Evolutionary conservation across 2,888 invertebrate species (phyloP).

Genomic region (Bellardia pandia): DNA sequence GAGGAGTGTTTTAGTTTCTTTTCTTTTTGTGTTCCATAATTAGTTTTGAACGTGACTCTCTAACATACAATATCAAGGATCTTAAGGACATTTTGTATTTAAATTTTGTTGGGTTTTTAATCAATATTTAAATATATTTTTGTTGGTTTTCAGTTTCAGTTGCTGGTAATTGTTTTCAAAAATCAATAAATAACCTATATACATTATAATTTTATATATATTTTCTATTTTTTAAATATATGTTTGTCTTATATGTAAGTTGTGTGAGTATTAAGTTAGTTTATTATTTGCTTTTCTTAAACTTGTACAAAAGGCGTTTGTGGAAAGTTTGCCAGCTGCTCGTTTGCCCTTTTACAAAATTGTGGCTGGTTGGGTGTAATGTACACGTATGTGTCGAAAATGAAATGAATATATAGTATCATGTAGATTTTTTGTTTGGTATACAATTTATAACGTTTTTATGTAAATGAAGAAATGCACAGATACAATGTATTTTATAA

Average conservation of each 20-base stretch:
- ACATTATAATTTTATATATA: slow-evolving; percentile 9
- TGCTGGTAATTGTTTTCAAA: slow-evolving; percentile 17
- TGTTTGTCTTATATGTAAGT: neutral
- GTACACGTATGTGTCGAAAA: neutral
- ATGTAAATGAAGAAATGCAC: neutral
- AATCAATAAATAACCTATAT: slow-evolving; percentile 58
- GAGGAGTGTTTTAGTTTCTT: slow-evolving; percentile 2
- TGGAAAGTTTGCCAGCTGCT: slow-evolving; percentile 54
- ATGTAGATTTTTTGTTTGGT: slow-evolving; percentile 2
- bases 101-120: neutral
- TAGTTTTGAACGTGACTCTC: slow-evolving; percentile 5
- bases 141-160: neutral
- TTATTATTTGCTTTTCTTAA: slow-evolving; percentile 32
- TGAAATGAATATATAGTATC: neutral
- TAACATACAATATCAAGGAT: slow-evolving; percentile 5
- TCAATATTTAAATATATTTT: neutral
- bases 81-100: slow-evolving; percentile 4
- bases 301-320: slow-evolving; percentile 14
- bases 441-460: neutral
- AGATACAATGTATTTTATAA: neutral
- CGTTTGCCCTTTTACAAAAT: slow-evolving; percentile 9
- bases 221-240: neutral
- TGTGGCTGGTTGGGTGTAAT: neutral
- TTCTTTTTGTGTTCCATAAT: neutral
- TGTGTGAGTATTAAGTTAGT: neutral